phyloP scores from a whole-genome alignment of 2,888 invertebrate species.

The Andrena praecox region DNA sequence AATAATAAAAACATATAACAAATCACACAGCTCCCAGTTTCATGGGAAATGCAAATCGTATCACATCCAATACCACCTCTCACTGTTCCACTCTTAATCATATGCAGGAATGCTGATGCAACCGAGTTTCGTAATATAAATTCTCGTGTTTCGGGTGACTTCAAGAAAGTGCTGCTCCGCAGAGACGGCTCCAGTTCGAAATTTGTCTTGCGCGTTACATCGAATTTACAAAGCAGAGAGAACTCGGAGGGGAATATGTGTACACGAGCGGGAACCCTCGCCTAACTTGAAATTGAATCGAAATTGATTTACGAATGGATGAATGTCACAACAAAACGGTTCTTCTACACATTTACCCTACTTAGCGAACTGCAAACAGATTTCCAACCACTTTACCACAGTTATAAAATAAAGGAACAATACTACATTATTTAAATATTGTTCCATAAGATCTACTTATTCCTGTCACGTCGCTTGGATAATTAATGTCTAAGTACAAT shows the following conservation, averaged over 20 bases:
- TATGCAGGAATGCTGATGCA: slow-evolving; percentile 31
- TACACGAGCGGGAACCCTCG: not conserved
- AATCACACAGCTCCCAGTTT: not conserved
- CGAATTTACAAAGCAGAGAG: not conserved
- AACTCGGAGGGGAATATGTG: not conserved
- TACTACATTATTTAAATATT: not conserved
- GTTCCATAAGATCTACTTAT: too few species aligned
- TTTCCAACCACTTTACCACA: not conserved
- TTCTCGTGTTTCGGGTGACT: not conserved
- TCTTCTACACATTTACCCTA: not conserved
- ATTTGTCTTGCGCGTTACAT: slow-evolving; percentile 9
- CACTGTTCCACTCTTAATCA: slow-evolving; percentile 14
- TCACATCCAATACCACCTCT: slow-evolving; percentile 7
- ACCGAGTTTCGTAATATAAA: slow-evolving; percentile 30
- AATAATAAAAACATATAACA: too few species aligned
- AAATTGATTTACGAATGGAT: not conserved
- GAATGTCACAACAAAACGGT: not conserved
- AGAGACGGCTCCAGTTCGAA: not conserved
- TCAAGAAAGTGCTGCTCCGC: slow-evolving; percentile 7
- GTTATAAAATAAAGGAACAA: not conserved
- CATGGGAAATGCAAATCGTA: slow-evolving; percentile 3
- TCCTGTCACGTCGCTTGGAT: too few species aligned
- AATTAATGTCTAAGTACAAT: too few species aligned
- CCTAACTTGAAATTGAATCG: not conserved
- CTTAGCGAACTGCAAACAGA: not conserved